These are phyloP conservation scores for Camptogramma bilineatum DNA, from an alignment of 2,888 invertebrate genomes.

Conservation along the genomic window DNA sequence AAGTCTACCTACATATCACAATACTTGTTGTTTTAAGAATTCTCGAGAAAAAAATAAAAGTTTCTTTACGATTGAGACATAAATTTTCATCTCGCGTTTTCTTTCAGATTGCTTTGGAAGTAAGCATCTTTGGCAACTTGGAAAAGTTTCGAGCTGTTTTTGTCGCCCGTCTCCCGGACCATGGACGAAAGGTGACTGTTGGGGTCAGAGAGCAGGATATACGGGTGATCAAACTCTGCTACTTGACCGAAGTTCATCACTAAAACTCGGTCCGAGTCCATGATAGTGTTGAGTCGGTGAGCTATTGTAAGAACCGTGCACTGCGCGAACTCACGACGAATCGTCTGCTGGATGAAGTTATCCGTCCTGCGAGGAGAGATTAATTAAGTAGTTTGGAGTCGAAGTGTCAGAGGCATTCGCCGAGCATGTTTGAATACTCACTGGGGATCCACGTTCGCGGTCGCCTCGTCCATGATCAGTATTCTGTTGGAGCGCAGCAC, in stretches of 20 bases:
- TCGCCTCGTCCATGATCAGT: slow-evolving; percentile 96
- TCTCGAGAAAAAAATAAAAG: neutral
- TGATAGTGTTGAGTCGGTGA: slow-evolving; percentile 95
- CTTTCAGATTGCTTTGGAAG: slow-evolving; percentile 67
- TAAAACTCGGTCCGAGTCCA: slow-evolving; percentile 94
- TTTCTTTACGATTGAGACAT: neutral
- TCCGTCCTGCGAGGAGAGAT: slow-evolving; percentile 86
- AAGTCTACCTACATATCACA: neutral
- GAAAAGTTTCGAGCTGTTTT: slow-evolving; percentile 77
- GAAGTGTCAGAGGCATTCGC: neutral
- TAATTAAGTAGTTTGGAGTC: slow-evolving; percentile 13
- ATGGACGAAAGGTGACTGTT: slow-evolving; percentile 84
- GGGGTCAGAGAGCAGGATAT: slow-evolving; percentile 80
- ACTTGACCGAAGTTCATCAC: slow-evolving; percentile 87
- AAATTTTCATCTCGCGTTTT: slow-evolving; percentile 59
- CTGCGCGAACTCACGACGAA: slow-evolving; percentile 90
- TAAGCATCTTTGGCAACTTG: slow-evolving; percentile 79
- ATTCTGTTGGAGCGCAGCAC: slow-evolving; percentile 93
- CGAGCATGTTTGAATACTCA: slow-evolving; percentile 53
- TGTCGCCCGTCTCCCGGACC: slow-evolving; percentile 86
- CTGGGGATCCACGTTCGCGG: slow-evolving; percentile 96
- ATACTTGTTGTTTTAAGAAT: neutral
- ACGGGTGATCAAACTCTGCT: slow-evolving; percentile 88
- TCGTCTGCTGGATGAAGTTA: slow-evolving; percentile 92
- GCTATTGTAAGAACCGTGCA: slow-evolving; percentile 97